Percentiles rank a stretch among this genome's conserved stretches.
Evolutionary conservation across 2,888 invertebrate genomes (phyloP).

Genomic region (Ennomos fuscantarius): DNA sequence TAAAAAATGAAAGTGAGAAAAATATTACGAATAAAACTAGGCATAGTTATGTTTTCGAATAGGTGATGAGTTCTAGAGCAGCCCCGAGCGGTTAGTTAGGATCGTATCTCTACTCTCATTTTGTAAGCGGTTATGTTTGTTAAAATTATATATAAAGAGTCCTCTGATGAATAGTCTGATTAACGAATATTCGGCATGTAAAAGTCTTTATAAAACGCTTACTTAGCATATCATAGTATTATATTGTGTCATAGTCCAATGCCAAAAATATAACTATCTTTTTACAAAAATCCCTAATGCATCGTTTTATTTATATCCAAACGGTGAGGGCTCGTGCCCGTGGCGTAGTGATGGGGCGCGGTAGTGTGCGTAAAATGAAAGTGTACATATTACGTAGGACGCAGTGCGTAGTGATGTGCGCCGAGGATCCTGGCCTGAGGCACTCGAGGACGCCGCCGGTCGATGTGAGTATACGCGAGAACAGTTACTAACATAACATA

Average conservation of each 20-base stretch:
- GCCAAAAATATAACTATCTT: constrained; percentile 86
- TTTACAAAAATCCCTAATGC: constrained; percentile 82
- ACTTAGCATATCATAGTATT: constrained; percentile 86
- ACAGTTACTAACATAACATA: neutral
- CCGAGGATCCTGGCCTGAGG: neutral
- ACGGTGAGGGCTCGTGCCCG: constrained; percentile 36
- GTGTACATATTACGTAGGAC: constrained; percentile 12
- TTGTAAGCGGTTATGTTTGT: constrained; percentile 84
- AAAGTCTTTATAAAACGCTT: constrained; percentile 86
- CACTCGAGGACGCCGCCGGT: neutral
- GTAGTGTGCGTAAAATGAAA: neutral
- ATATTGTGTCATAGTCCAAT: constrained; percentile 86
- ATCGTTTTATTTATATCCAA: constrained; percentile 78
- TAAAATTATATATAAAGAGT: constrained; percentile 84
- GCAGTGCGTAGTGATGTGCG: constrained; percentile 20
- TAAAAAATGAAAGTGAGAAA: constrained; percentile 84
- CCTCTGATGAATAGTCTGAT: constrained; percentile 85
- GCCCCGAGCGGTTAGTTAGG: constrained; percentile 71
- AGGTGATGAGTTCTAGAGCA: constrained; percentile 76
- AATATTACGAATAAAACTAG: constrained; percentile 82
- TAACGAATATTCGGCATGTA: constrained; percentile 85
- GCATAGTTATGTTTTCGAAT: constrained; percentile 81
- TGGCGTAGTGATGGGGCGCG: constrained; percentile 15
- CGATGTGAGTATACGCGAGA: constrained; percentile 1
- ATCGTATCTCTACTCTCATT: constrained; percentile 77